Percentiles rank a stretch among this genome's conserved stretches.
Conservation (phyloP, 2,113 vertebrate species). For the Microtus oregoni region DNA sequence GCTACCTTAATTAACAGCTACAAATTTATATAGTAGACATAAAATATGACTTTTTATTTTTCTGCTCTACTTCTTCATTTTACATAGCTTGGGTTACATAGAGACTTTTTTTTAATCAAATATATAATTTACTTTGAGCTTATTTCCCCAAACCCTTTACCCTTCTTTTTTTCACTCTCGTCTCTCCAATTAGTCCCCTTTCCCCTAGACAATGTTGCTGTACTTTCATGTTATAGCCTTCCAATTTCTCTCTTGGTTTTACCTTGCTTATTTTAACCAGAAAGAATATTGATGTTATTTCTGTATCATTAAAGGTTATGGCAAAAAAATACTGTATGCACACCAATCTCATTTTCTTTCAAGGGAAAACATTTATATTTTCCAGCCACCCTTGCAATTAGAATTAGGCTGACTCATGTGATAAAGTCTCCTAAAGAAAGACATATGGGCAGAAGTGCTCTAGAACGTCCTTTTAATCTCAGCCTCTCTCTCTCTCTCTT, state of each 20-base stretch:
- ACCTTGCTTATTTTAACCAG: background rate
- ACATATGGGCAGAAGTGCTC: background rate
- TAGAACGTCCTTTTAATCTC: background rate
- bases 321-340: background rate
- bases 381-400: background rate
- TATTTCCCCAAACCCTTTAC: background rate
- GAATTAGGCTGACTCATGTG: background rate
- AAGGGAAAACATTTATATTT: slow-evolving; percentile 11
- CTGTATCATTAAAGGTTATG: slow-evolving; percentile 19
- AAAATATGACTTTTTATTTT: background rate
- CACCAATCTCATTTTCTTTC: background rate
- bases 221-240: background rate
- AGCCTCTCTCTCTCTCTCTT: too few species aligned
- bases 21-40: background rate
- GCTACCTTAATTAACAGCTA: background rate
- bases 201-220: background rate
- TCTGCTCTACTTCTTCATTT: background rate
- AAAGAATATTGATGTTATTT: slow-evolving; percentile 12
- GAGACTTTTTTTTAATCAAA: background rate
- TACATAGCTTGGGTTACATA: background rate
- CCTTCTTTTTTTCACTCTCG: background rate
- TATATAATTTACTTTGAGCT: background rate
- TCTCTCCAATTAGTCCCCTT: background rate
- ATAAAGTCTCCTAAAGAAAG: background rate
- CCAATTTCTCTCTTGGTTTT: background rate